These are phyloP conservation scores for Oscheius sp. DNA, from an alignment of 1,140 invertebrate species.

Conservation along the genomic window DNA sequence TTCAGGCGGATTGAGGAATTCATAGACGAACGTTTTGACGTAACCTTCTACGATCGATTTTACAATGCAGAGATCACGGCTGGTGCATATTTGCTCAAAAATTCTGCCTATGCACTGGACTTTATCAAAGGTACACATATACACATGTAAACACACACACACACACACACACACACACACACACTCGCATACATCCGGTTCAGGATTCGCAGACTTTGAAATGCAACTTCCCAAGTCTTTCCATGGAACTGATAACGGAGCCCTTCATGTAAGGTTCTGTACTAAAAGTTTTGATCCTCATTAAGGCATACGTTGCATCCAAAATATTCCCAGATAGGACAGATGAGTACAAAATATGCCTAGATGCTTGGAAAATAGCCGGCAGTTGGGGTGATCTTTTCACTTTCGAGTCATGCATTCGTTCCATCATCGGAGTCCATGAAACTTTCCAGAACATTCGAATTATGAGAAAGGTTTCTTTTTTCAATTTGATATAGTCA, in stretches of 20 bases:
- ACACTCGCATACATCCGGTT: background rate
- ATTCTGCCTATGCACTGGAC: slow-evolving; percentile 18
- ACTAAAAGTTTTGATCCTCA: background rate
- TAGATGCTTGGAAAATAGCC: background rate
- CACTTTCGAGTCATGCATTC: background rate
- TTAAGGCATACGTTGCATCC: background rate
- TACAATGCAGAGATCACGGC: slow-evolving; percentile 31
- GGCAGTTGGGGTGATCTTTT: background rate
- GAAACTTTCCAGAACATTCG: background rate
- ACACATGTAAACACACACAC: no score
- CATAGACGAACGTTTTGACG: slow-evolving; percentile 24
- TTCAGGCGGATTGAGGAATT: slow-evolving; percentile 30
- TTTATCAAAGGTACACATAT: slow-evolving; percentile 23
- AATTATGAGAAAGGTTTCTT: background rate
- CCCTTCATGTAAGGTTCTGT: background rate
- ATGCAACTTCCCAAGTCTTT: background rate
- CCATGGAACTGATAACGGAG: slow-evolving; percentile 18
- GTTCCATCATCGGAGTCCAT: background rate
- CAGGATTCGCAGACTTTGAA: background rate
- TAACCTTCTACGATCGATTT: slow-evolving; percentile 36
- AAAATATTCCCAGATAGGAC: background rate
- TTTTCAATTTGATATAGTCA: background rate
- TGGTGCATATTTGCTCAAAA: slow-evolving; percentile 28
- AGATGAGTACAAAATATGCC: background rate
- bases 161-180: background rate